Evolutionary conservation across 1,140 invertebrate species (phyloP).

Genomic region (Vanessa tameamea): DNA sequence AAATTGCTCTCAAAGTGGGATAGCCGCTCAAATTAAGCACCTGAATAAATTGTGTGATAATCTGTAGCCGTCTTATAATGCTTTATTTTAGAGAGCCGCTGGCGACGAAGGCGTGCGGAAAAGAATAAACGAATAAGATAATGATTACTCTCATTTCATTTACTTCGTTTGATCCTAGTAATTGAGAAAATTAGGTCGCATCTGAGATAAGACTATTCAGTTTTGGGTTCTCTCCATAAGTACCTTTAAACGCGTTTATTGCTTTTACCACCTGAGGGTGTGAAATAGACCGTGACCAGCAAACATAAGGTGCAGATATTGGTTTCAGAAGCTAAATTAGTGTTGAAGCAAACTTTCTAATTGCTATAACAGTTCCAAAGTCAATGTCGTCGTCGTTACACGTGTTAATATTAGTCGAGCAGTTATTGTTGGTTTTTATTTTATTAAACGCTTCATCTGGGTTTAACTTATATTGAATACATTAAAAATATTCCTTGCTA

Average conservation of each 20-base stretch:
- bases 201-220: constrained; percentile 67
- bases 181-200: constrained; percentile 75
- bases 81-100: constrained; percentile 67
- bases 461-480: too few species aligned
- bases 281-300: constrained; percentile 57
- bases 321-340: constrained; percentile 6
- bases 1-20: constrained; percentile 72
- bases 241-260: constrained; percentile 71
- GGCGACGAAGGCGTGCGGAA: constrained; percentile 55
- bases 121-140: constrained; percentile 73
- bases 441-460: not conserved
- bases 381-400: not conserved
- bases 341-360: constrained; percentile 26
- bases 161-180: constrained; percentile 76
- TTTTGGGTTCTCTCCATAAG: constrained; percentile 62
- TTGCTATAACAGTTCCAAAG: constrained; percentile 20
- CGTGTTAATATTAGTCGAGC: not conserved
- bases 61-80: constrained; percentile 75
- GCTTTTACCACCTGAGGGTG: constrained; percentile 71
- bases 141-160: constrained; percentile 79
- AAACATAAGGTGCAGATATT: constrained; percentile 50
- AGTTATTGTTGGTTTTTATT: not conserved
- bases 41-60: constrained; percentile 81
- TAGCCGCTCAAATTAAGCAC: constrained; percentile 78
- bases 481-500: too few species aligned